A percentile compares a stretch with the other conserved stretches of the same genome.
Conservation (phyloP, 2,888 invertebrate genomes). For the Cheilosia variabilis region DNA sequence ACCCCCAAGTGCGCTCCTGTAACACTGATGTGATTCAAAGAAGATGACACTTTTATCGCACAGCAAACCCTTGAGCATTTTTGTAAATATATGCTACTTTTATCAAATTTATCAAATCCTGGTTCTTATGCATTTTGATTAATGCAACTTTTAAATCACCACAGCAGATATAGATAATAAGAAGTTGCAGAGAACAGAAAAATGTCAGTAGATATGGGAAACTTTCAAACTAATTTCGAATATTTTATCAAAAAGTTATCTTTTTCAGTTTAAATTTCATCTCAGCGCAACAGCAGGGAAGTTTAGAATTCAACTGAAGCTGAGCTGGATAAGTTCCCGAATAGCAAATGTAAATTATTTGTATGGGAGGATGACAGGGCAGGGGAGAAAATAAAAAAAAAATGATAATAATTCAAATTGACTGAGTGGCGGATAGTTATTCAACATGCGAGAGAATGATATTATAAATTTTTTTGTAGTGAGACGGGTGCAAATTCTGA, state of each 20-base stretch:
- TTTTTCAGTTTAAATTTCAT: conserved; percentile 25
- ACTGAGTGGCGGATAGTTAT: conserved; percentile 22
- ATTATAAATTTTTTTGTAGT: too few species aligned
- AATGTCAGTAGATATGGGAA: conserved; percentile 24
- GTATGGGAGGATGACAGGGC: conserved; percentile 21
- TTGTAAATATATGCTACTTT: conserved; percentile 47
- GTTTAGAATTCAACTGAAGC: conserved; percentile 24
- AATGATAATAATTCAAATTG: not conserved
- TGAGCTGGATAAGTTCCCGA: not conserved
- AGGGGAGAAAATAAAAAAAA: not conserved
- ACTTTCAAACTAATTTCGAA: conserved; percentile 58
- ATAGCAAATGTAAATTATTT: conserved; percentile 30
- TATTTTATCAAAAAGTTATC: conserved; percentile 57
- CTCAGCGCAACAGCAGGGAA: conserved; percentile 7
- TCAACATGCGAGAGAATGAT: not conserved
- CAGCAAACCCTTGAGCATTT: conserved; percentile 2
- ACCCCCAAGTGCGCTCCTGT: conserved; percentile 13
- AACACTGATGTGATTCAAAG: conserved; percentile 7
- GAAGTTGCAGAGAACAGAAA: conserved; percentile 12
- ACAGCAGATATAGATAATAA: not conserved
- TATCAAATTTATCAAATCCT: conserved; percentile 47
- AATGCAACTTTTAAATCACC: conserved; percentile 71
- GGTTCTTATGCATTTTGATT: conserved; percentile 62
- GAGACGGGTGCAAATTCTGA: too few species aligned
- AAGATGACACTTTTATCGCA: conserved; percentile 30